Evolutionary conservation across 2,113 vertebrate genomes (phyloP).

Genomic region (Plotosus lineatus): DNA sequence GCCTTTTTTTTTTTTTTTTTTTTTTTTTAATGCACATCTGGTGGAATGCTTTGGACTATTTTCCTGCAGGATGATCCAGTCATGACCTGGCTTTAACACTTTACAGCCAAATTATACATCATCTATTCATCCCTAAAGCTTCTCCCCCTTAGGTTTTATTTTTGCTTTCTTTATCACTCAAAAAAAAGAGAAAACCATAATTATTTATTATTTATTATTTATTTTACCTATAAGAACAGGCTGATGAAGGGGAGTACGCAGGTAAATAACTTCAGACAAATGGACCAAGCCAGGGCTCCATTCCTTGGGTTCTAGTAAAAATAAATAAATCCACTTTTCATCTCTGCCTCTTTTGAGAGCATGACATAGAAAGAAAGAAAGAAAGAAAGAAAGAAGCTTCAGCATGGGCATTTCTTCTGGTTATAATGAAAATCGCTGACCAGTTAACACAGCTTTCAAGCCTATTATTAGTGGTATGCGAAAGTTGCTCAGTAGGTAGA

Average conservation of each 20-base stretch:
- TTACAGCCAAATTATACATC: neutral
- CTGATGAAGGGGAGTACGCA: constrained; percentile 5
- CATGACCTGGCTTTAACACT: neutral
- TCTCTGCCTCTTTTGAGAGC: neutral
- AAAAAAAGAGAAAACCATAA: neutral
- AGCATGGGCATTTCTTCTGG: neutral
- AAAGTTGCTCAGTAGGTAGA: neutral
- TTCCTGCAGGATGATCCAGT: neutral
- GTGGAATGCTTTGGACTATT: constrained; percentile 1
- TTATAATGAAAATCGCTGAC: neutral
- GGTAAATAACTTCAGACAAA: neutral
- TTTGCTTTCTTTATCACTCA: neutral
- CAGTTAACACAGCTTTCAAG: neutral
- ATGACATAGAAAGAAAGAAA: neutral
- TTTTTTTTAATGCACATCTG: constrained; percentile 1
- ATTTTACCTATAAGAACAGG: neutral
- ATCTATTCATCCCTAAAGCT: neutral
- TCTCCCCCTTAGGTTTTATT: neutral
- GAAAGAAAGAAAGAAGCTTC: neutral
- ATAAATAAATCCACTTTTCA: constrained; percentile 28
- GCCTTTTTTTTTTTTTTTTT: neutral
- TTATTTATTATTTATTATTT: too few relatives aligned
- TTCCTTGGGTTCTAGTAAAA: neutral
- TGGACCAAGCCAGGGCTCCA: neutral
- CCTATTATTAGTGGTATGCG: neutral